Evolutionary conservation across 2,113 vertebrate species (phyloP).

Genomic region (Pedionomus torquatus): DNA sequence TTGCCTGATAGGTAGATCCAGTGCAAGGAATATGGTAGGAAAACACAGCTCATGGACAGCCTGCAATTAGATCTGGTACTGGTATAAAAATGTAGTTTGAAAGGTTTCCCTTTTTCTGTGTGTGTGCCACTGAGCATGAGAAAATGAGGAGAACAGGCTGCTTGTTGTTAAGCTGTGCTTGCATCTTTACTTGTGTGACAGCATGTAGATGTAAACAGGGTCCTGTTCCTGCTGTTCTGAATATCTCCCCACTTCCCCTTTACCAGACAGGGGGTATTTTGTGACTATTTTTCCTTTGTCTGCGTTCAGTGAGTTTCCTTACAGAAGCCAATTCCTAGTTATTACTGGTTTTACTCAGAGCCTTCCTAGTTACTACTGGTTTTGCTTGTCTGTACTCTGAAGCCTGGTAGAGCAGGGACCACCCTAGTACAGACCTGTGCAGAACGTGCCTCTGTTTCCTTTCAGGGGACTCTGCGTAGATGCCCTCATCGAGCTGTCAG

Average conservation of each 20-base stretch:
- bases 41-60: background rate
- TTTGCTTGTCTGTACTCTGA: background rate
- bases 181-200: background rate
- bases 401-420: background rate
- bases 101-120: background rate
- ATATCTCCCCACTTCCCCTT: background rate
- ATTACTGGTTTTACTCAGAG: background rate
- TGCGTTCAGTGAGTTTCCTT: background rate
- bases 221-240: background rate
- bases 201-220: background rate
- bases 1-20: background rate
- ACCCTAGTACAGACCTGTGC: background rate
- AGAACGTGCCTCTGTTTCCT: constrained; percentile 24
- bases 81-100: background rate
- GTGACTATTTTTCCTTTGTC: background rate
- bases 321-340: background rate
- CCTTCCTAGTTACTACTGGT: background rate
- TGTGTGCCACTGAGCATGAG: background rate
- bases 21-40: background rate
- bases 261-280: background rate
- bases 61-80: background rate
- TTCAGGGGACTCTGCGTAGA: constrained; percentile 95
- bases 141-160: background rate
- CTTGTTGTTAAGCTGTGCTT: background rate
- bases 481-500: constrained; percentile 97